Percentiles rank a stretch among this genome's conserved stretches.
Evolutionary conservation across 1,140 invertebrate genomes (phyloP).

Genomic region (Wiebesia pumilae): DNA sequence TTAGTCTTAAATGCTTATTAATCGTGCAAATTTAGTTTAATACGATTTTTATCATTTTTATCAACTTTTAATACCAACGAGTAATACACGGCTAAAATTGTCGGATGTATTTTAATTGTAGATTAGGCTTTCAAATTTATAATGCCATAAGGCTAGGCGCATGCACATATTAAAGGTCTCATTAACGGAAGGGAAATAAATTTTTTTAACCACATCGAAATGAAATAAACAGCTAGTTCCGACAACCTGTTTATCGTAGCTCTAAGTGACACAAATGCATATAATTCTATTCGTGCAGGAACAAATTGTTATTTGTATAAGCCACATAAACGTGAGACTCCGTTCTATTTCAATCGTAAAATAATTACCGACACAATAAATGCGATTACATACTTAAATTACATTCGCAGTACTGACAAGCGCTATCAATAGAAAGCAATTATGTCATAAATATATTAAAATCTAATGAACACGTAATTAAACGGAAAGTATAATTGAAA

Average conservation of each 20-base stretch:
- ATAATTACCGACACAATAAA: not conserved
- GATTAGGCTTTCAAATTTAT: not conserved
- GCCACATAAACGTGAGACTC: not conserved
- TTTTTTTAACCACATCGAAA: not conserved
- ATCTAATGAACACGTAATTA: not conserved
- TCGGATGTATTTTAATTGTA: not conserved
- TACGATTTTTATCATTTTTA: not conserved
- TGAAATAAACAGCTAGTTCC: not conserved
- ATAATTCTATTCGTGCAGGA: not conserved
- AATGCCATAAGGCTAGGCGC: not conserved
- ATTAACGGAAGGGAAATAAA: not conserved
- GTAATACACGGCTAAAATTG: not conserved
- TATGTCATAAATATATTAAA: not conserved
- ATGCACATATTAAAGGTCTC: not conserved
- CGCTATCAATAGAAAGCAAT: not conserved
- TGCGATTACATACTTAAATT: not conserved
- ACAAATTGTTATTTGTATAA: not conserved
- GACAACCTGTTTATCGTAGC: not conserved
- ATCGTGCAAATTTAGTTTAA: not conserved
- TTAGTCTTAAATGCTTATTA: not conserved
- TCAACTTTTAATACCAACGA: not conserved
- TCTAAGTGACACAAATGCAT: not conserved
- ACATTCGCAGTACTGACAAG: not conserved
- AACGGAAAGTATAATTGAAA: not conserved
- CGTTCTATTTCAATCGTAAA: not conserved